Evolutionary conservation across 2,797 vertebrate species (phyloP).

Genomic region (Iguana delicatissima): DNA sequence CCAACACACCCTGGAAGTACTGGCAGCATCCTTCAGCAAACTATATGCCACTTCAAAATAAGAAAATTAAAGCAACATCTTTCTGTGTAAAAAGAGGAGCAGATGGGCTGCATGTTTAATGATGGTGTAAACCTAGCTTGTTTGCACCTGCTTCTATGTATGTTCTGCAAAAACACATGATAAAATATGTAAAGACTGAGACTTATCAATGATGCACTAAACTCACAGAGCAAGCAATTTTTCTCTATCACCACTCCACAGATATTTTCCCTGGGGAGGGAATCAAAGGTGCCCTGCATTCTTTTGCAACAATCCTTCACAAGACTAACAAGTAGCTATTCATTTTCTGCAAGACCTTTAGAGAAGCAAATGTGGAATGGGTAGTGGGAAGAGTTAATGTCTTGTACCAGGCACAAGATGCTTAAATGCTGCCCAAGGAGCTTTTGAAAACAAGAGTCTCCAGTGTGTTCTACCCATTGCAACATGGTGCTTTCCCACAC

Average conservation of each 20-base stretch:
- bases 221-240: neutral
- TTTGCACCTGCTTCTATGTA: neutral
- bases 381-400: neutral
- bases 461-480: neutral
- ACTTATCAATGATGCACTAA: neutral
- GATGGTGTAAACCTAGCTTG: neutral
- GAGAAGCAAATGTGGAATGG: neutral
- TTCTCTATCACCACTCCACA: neutral
- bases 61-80: neutral
- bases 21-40: constrained; percentile 16
- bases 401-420: neutral
- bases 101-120: constrained; percentile 10
- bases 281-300: neutral
- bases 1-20: neutral
- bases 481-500: neutral
- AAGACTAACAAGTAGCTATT: neutral
- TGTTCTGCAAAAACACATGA: neutral
- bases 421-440: constrained; percentile 6
- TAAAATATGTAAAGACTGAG: neutral
- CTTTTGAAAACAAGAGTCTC: neutral
- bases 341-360: neutral
- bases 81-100: constrained; percentile 7
- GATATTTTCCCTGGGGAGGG: neutral
- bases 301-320: neutral
- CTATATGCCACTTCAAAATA: neutral